These are phyloP conservation scores for Isichthys henryi DNA, from an alignment of 2,113 vertebrate genomes.

Conservation along the genomic window DNA sequence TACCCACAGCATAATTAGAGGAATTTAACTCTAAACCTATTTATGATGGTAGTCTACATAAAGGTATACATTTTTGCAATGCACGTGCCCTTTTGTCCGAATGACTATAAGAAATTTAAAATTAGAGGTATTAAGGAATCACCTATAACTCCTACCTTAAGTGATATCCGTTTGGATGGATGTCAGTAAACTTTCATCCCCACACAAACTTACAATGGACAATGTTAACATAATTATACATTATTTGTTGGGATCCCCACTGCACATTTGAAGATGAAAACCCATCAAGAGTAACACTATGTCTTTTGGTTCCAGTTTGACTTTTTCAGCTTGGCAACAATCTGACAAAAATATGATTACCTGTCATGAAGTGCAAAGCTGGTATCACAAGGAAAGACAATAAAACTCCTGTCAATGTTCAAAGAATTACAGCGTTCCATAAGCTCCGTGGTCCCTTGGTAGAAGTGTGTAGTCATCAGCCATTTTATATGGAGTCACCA, in stretches of 20 bases:
- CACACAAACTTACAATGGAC: background rate
- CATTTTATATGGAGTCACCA: constrained; percentile 2
- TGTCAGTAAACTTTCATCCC: background rate
- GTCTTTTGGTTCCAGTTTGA: background rate
- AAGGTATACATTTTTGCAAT: background rate
- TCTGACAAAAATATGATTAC: background rate
- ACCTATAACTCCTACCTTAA: background rate
- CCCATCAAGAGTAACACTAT: background rate
- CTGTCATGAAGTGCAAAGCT: background rate
- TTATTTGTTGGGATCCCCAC: background rate
- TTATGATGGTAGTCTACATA: background rate
- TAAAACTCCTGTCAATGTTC: background rate
- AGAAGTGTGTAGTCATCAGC: background rate
- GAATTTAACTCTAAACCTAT: background rate
- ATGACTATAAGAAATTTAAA: background rate
- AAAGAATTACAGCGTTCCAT: background rate
- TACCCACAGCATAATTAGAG: background rate
- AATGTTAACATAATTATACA: background rate
- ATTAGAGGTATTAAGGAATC: background rate
- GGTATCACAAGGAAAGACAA: background rate
- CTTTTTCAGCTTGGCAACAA: background rate
- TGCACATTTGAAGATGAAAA: background rate
- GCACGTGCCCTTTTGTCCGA: background rate
- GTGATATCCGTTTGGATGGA: background rate
- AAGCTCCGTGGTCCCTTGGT: background rate